Evolutionary conservation across 2,888 invertebrate genomes (phyloP), one percentile per base, ranked within the genome.

Genomic region (Hemithea aestivaria): DNA sequence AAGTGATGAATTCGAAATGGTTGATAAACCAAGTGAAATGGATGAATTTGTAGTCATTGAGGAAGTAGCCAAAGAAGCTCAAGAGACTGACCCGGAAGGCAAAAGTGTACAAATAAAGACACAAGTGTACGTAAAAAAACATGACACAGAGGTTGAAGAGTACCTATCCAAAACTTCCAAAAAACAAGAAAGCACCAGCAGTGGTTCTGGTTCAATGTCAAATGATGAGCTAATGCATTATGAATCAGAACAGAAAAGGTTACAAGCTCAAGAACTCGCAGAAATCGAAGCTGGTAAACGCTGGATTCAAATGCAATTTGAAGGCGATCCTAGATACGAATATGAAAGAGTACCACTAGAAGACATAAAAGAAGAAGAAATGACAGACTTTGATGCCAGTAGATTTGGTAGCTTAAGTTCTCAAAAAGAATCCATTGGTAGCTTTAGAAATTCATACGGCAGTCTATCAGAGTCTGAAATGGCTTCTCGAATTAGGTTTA

Each of bases 401-500:
- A 85, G 92, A 63, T 91, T 93, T 47, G 93, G 93, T n/a, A 93
- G 93, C 58, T 81, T 93, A 32, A 92, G 93, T 32, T 93, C 93
- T 11, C 93, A 93, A 60, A 92, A 93, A 51, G 92, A 93, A 61
- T 93, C 93, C 0, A 92, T 95, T 30, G 95, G 95, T 21, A 92
- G 92, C 57, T 92, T 95, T 62, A 93, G 95, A 58, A 96, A 96
- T 61, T 96, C 96, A 1, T 93, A 93, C 45, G 96, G 96, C 5
- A 97, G 96, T 60, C 94, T 97, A 1, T 97, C 97, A 0, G 97
- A 97, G 64, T 96, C 94, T 56, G 96, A 96, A 76, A 92, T 94
- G 53, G 77, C 96, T 40, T 92, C 94, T 34, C 91, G 94, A n/a
- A 91, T 94, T 62, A 93, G 94, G 62, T 94, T 94, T 73, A 93